Percentiles rank a stretch among this genome's conserved stretches.
These are phyloP conservation scores for Poeciliopsis prolifica DNA, from an alignment of 2,113 vertebrate genomes.

Conservation along the genomic window DNA sequence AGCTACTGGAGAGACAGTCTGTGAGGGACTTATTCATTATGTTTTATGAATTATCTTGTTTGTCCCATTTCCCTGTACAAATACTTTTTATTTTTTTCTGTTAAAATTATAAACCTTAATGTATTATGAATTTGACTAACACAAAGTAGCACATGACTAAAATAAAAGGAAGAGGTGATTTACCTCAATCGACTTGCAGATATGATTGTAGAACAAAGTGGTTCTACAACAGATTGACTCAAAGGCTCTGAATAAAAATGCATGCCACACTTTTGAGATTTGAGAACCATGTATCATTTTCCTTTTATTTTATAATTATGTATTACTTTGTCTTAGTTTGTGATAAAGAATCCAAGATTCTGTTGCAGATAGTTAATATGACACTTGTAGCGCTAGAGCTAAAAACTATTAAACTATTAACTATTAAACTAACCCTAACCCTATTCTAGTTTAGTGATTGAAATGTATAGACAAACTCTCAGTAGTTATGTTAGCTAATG, in stretches of 20 bases:
- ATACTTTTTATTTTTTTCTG: not conserved
- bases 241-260: not conserved
- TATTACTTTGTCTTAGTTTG: too few relatives aligned
- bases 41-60: not conserved
- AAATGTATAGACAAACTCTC: not conserved
- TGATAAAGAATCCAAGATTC: too few relatives aligned
- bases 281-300: too few relatives aligned
- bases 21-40: conserved; percentile 57
- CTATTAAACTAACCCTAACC: not conserved
- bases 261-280: not conserved
- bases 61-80: not conserved
- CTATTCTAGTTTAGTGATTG: not conserved
- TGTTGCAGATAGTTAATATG: too few relatives aligned
- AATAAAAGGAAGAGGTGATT: too few relatives aligned
- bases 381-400: not conserved
- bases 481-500: not conserved
- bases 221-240: not conserved
- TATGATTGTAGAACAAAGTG: not conserved
- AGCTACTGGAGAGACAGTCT: conserved; percentile 70
- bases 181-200: not conserved
- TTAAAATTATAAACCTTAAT: too few relatives aligned
- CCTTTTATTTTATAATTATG: too few relatives aligned
- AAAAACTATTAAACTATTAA: not conserved
- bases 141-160: not conserved
- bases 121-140: not conserved